Base-by-base conservation (phyloP, 2,888 invertebrate species). In the Andrena camellia region DNA sequence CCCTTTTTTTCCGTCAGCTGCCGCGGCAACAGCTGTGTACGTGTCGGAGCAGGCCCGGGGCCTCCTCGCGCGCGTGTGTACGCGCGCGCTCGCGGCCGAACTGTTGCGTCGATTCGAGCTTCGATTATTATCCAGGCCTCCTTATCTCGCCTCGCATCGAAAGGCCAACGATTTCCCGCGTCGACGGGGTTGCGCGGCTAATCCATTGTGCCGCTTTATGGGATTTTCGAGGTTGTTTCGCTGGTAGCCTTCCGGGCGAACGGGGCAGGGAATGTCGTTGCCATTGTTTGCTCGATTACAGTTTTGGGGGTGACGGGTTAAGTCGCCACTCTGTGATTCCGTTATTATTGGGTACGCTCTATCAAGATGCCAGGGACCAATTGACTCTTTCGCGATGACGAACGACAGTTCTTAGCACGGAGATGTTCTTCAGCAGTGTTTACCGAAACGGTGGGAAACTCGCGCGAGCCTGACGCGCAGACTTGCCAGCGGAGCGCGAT, bases 1-100 rank as follows among this genome's bases (percentile, higher is more conserved):
- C 93, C 93, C 92, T 92, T 93, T 93, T 92, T 92, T 89, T 86
- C 89, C 88, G 93, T 93, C 93, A 93, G 93, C 94, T 94, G 93
- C 93, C 87, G 88, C 89, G 91, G 91, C 88, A 91, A 92, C 93
- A 93, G 92, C 93, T 93, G 93, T 92, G 89, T 89, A 89, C 88
- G 86, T 83, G 81, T 31, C 71, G 74, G 70, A 70, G 48, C 50
- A 72, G 57, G 82, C 83, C 76, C 64, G 59, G 73, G 64, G 75
- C 81, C 77, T 70, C 60, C 70, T 42, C 69, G 59, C 66, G 63
- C 42, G 31, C 42, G 62, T 42, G 35, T 35, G 35, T 31, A n/a
- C n/a, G 7, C 57, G 54, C 31, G 57, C 59, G 48, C 50, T 67
- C 42, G 72, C 62, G 71, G 66, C 79, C 79, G 48, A 79, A 87